phyloP scores from a whole-genome alignment of 2,113 vertebrate genomes.

The Periophthalmodon schlosseri region DNA sequence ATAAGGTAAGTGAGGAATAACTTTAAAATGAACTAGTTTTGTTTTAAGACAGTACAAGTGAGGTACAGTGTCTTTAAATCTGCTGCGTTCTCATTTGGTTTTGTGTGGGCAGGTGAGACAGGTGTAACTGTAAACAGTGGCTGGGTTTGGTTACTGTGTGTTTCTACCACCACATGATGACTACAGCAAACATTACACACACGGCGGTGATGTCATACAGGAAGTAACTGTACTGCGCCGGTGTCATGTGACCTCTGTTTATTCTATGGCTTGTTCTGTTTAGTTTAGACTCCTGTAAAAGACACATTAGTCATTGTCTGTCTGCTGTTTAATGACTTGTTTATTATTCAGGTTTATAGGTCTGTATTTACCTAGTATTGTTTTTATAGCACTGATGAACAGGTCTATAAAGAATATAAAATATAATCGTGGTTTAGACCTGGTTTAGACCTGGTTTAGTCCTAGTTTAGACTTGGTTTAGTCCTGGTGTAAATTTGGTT shows the following conservation, averaged over 20 bases:
- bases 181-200: conserved; percentile 58
- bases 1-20: too few species aligned
- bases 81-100: not conserved
- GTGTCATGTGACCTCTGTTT: conserved; percentile 24
- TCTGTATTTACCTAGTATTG: not conserved
- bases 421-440: too few species aligned
- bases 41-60: too few species aligned
- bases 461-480: not conserved
- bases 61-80: too few species aligned
- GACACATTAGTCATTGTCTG: not conserved
- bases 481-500: too few species aligned
- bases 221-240: conserved; percentile 37
- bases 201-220: conserved; percentile 65
- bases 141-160: conserved; percentile 12
- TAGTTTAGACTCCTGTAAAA: not conserved
- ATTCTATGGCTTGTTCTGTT: not conserved
- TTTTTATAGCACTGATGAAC: not conserved
- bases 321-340: not conserved
- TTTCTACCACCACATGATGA: conserved; percentile 54
- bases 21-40: too few species aligned
- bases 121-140: conserved; percentile 16
- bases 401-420: not conserved
- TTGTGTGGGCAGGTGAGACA: not conserved
- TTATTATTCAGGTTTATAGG: not conserved
- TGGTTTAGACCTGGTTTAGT: not conserved